Percentiles rank a stretch among this genome's conserved stretches.
These are phyloP conservation scores for Paedocypris sp. DNA, from an alignment of 2,113 vertebrate species.

Conservation along the genomic window DNA sequence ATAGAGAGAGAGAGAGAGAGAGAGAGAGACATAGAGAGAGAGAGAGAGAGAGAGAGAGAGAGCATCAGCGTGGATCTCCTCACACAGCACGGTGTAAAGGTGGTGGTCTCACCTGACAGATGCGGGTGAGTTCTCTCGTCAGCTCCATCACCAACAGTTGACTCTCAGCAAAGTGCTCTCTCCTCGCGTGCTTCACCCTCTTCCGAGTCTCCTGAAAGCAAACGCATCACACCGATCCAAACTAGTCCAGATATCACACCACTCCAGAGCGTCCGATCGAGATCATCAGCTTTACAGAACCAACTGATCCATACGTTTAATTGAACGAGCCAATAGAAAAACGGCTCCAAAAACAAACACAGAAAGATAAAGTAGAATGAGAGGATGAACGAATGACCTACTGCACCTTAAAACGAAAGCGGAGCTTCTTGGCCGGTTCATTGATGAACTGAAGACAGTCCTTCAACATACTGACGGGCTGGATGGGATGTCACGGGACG, in stretches of 20 bases:
- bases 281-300: too few relatives aligned
- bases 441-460: conserved; percentile 65
- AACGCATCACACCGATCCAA: too few relatives aligned
- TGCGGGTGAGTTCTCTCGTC: conserved; percentile 56
- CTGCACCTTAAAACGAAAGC: conserved; percentile 57
- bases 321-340: too few relatives aligned
- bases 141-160: conserved; percentile 66
- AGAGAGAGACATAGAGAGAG: too few relatives aligned
- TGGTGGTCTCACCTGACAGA: conserved; percentile 51
- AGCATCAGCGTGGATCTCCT: too few relatives aligned
- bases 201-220: conserved; percentile 61
- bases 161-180: conserved; percentile 55
- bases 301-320: too few relatives aligned
- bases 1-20: background rate
- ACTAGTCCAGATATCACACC: too few relatives aligned
- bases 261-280: too few relatives aligned
- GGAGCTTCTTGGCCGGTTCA: conserved; percentile 64
- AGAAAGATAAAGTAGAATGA: too few relatives aligned
- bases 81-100: background rate
- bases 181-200: conserved; percentile 50
- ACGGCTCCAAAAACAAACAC: too few relatives aligned
- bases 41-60: background rate
- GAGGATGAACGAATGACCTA: background rate
- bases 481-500: background rate
- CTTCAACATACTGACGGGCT: conserved; percentile 59